Conservation (phyloP, 2,888 invertebrate species). For the Drosophila basisetae region DNA sequence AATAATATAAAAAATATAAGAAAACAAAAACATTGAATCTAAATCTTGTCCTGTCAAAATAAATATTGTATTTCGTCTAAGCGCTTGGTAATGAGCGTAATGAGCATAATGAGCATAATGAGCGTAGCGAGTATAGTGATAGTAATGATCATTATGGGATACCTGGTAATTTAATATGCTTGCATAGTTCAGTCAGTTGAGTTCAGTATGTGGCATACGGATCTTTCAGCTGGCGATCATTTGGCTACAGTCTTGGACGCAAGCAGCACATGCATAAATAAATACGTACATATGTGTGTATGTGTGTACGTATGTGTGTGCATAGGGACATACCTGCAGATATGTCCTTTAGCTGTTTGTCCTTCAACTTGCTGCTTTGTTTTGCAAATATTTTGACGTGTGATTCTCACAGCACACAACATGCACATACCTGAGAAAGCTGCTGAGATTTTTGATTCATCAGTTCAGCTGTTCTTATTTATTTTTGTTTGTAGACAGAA, state of each 20-base stretch:
- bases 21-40: constrained; percentile 4
- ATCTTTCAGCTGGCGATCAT: constrained; percentile 37
- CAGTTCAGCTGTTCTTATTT: no score
- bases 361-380: constrained; percentile 74
- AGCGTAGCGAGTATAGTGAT: background rate
- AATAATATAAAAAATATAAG: background rate
- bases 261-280: background rate
- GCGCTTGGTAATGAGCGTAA: constrained; percentile 24
- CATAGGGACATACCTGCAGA: background rate
- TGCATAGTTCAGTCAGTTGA: constrained; percentile 37
- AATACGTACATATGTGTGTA: background rate
- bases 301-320: background rate
- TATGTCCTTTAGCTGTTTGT: constrained; percentile 53
- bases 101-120: constrained; percentile 12
- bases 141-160: constrained; percentile 11
- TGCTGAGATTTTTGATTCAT: constrained; percentile 2
- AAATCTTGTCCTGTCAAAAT: constrained; percentile 73
- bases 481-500: constrained; percentile 14
- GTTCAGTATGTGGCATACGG: constrained; percentile 15
- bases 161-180: constrained; percentile 47
- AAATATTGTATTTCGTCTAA: constrained; percentile 77
- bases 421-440: constrained; percentile 8
- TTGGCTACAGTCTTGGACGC: constrained; percentile 36
- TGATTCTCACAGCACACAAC: constrained; percentile 57
- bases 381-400: constrained; percentile 81